Base-by-base conservation (phyloP, 2,888 invertebrate species). In the Marasmarcha lunaedactyla region DNA sequence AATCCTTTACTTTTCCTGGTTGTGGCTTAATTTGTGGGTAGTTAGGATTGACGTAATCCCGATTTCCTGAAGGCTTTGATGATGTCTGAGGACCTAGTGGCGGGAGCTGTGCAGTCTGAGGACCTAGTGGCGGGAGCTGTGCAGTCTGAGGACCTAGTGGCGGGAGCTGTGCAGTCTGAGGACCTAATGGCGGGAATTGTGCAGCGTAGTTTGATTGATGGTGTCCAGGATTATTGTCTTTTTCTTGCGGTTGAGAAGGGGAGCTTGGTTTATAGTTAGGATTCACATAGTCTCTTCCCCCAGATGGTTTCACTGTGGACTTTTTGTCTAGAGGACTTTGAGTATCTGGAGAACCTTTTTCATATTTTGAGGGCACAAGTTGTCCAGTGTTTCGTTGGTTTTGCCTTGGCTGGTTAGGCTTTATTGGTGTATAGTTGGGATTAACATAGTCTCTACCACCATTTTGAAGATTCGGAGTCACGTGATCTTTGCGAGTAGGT, bases 21-120 rank as follows among this genome's bases (percentile, higher is more conserved):
- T 49, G 41, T 15, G 42, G 40, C 33, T 39, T 55, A 51, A 43
- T 42, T 9, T 66, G 45, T 39, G 73, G 61, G 35, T 59, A 58
- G 46, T 73, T 68, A 13, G 72, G 60, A 15, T 69, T 63, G 14
- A 71, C 66, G 48, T 69, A 76, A 46, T 74, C 74, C 42, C 74
- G 57, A 54, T 60, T 72, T 9, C 60, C 63, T 26, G 51, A 39
- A 38, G 54, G 14, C 11, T n/a, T n/a, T 4, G 6, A 7, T 15
- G 13, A 15, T 14, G 34, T 13, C 11, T 6, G 15, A 11, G 36
- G 4, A 14, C 5, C 36, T 15, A 33, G 36, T 30, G 39, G 42
- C 30, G 1, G 33, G 34, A 15, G 26, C 45, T 15, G n/a, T 20
- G 20, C 7, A 20, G 35, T 25, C 6, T 39, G 34, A n/a, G 42